Base-by-base conservation (phyloP, 2,113 vertebrate species). In the Gasterosteus nipponicus region DNA sequence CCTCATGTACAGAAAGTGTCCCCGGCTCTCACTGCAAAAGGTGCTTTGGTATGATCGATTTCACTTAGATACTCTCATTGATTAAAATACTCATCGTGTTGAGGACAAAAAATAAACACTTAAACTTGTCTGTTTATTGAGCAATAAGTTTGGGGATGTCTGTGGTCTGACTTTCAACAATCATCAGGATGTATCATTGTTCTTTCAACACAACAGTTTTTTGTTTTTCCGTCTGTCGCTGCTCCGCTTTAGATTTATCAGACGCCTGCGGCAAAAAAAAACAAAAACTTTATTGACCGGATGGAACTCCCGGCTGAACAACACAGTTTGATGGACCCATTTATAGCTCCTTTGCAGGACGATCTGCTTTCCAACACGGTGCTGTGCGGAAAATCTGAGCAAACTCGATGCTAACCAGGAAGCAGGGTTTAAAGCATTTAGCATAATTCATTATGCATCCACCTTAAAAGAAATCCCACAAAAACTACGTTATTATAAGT, bases 281-380 rank as follows among this genome's bases (percentile, higher is more conserved):
- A 75, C 79, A 86, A 38, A 83, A 79, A 66, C 88, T 76, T 39
- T 60, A 78, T 80, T 74, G 77, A 87, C 75, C 73, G 69, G 57
- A 47, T 58, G 64, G 19, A 72, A 69, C 68, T 75, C 71, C 57
- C 8, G 14, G 61, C 64, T 53, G 6, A 35, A 47, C 57, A 4
- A 2, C 53, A 62, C n/a, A 51, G n/a, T 53, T 42, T 67, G 79
- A 79, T 15, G 2, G 29, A 63, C 2, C 12, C 0, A 42, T 77
- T 77, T 77, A n/a, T 54, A 47, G 56, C 56, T 69, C 39, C 16
- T 57, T 18, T 54, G 16, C 64, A 51, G 42, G 41, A 5, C 3
- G 69, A 80, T 42, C 60, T 73, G 69, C 46, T 72, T 12, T 46
- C 10, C 72, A 66, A 8, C 72, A 77, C 74, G 67, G 39, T 2